These are phyloP conservation scores for Ariolimax columbianus DNA, from an alignment of 2,888 invertebrate genomes.

Conservation along the genomic window DNA sequence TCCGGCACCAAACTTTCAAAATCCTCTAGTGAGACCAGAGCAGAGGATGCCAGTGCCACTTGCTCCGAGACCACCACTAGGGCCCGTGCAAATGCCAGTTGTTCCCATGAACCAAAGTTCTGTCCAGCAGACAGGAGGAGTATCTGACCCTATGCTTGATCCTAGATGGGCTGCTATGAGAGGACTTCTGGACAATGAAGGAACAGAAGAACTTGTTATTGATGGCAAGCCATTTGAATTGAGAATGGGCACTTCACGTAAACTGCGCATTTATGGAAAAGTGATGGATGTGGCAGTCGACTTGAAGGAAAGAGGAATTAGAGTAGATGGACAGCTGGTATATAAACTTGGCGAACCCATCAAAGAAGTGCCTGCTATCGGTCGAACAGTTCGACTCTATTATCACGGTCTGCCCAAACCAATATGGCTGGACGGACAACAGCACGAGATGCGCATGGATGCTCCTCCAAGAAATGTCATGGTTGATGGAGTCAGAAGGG, in stretches of 20 bases:
- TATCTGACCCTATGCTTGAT: conserved; percentile 59
- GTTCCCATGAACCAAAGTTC: neutral
- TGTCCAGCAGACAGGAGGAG: neutral
- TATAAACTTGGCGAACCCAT: conserved; percentile 74
- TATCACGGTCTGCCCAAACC: conserved; percentile 71
- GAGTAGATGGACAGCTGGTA: conserved; percentile 67
- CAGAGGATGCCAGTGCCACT: conserved; percentile 14
- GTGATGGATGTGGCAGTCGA: conserved; percentile 65
- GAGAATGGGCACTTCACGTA: conserved; percentile 62
- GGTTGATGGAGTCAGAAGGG: conserved; percentile 89
- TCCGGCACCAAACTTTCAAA: neutral
- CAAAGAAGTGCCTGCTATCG: conserved; percentile 63
- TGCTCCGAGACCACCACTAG: conserved; percentile 14
- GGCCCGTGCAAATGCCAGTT: conserved; percentile 1
- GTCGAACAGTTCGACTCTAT: conserved; percentile 63
- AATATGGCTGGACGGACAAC: conserved; percentile 75
- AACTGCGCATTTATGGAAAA: conserved; percentile 53
- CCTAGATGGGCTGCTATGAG: conserved; percentile 65
- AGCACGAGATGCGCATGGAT: conserved; percentile 74
- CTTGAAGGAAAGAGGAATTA: conserved; percentile 65
- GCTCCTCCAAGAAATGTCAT: conserved; percentile 82
- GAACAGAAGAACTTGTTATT: conserved; percentile 72
- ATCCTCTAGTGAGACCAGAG: conserved; percentile 9
- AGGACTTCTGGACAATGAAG: conserved; percentile 62
- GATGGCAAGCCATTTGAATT: conserved; percentile 72